Evolutionary conservation across 2,113 vertebrate species (phyloP), one percentile per base, ranked within the genome.

Genomic region (Desmodus rotundus): DNA sequence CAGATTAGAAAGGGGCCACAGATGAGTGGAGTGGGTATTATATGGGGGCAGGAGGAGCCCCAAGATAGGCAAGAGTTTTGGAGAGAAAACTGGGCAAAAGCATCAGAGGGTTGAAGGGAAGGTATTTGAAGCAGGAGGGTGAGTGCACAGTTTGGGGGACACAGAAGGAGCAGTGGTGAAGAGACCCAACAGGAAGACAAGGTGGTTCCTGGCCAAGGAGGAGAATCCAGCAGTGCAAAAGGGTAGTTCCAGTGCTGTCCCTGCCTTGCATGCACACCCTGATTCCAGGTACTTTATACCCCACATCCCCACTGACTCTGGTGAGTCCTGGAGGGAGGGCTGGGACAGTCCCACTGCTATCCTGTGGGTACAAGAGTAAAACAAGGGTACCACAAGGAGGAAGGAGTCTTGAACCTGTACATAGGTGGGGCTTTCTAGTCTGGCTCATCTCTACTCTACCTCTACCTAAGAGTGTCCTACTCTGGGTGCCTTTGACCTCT

Each of bases 261-360:
- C 2, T 36, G 20, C 52, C 56, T 82, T 6, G 0, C 12, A 26
- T 0, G 0, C 24, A 3, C 17, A 38, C 3, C 2, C 12, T 17
- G 8, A 13, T n/a, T 54, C 17, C 50, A 50, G 80, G 87, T 5
- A 2, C 47, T 61, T 68, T 28, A 43, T 11, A 45, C 14, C 47
- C 41, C 13, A 33, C 2, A 5, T 45, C 38, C n/a, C 43, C 43
- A n/a, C 20, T 11, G 26, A n/a, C 26, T 31, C 31, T 14, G 6
- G n/a, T 36, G 12, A 10, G 2, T 38, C 14, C 31, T 43, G 26
- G 31, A 47, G 14, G 19, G 28, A 87, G 7, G 54, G 38, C 47
- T 6, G 6, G 15, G n/a, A 26, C 26, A 43, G 31, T 38, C 15
- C 3, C 3, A 7, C 45, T 67, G 20, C 81, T 13, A 3, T 14